These are phyloP conservation scores for Drosophila diplacantha DNA, from an alignment of 2,888 invertebrate species.

Conservation along the genomic window DNA sequence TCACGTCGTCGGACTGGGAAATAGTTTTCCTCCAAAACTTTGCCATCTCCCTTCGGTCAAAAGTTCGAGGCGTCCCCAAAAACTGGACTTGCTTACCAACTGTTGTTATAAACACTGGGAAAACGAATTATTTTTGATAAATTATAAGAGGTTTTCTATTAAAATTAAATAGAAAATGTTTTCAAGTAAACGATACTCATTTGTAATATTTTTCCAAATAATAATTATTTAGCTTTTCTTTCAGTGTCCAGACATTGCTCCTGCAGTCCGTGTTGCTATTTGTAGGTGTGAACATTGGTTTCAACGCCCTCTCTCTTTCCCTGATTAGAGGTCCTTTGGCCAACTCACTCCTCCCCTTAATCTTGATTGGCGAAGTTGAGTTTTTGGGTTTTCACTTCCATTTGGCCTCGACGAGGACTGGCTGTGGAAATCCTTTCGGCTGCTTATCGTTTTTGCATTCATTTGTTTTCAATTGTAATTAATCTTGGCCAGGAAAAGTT, in stretches of 20 bases:
- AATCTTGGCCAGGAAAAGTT: constrained; percentile 68
- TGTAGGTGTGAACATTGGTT: constrained; percentile 69
- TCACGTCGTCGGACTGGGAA: constrained; percentile 66
- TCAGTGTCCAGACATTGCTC: constrained; percentile 10
- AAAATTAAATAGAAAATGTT: too few relatives aligned
- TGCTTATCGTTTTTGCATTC: constrained; percentile 74
- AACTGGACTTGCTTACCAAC: constrained; percentile 46
- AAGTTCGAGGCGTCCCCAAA: constrained; percentile 50
- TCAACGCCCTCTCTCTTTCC: constrained; percentile 49
- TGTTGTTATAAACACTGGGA: constrained; percentile 28
- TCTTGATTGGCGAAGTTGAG: constrained; percentile 72
- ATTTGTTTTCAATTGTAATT: constrained; percentile 74
- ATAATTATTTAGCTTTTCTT: neutral
- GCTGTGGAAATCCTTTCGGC: constrained; percentile 64
- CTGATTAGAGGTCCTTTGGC: constrained; percentile 33
- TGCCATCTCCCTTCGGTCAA: constrained; percentile 47
- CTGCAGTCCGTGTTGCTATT: constrained; percentile 14
- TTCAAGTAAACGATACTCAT: too few relatives aligned
- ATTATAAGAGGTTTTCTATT: neutral
- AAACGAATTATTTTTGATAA: neutral
- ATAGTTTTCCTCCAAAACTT: constrained; percentile 53
- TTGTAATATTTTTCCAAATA: too few relatives aligned
- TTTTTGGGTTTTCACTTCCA: constrained; percentile 36
- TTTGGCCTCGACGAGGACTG: constrained; percentile 29
- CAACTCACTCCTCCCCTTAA: constrained; percentile 22